These are phyloP conservation scores for Acanthosepion pharaonis DNA, from an alignment of 2,888 invertebrate genomes.

Conservation along the genomic window DNA sequence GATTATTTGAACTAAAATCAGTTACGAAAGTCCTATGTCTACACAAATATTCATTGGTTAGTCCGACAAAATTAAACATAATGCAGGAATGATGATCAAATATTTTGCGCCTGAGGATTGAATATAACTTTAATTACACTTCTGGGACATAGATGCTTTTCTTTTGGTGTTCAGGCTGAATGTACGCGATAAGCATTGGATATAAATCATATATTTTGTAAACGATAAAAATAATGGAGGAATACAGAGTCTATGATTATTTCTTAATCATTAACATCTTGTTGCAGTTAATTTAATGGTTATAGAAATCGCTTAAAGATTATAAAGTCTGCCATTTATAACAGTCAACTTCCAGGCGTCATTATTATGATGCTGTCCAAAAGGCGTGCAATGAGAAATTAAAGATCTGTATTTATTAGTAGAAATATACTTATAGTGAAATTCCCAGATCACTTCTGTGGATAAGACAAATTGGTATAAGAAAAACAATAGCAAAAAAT, in stretches of 20 bases:
- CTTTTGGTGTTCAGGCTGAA: neutral
- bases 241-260: neutral
- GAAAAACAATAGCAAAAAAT: too few relatives aligned
- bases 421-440: too few relatives aligned
- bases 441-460: too few relatives aligned
- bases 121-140: slow-evolving; percentile 1
- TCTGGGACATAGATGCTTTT: neutral
- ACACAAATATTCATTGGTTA: neutral
- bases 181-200: neutral
- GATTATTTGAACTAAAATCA: neutral
- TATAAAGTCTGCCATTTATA: neutral
- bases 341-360: too few relatives aligned
- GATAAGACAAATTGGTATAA: too few relatives aligned
- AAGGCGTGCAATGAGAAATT: too few relatives aligned
- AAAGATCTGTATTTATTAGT: too few relatives aligned
- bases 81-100: neutral
- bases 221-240: neutral
- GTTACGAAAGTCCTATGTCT: neutral
- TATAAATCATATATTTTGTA: neutral
- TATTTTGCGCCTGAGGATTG: neutral
- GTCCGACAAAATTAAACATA: neutral
- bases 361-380: neutral
- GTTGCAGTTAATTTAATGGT: neutral
- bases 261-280: neutral
- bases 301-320: neutral